Percentiles rank a stretch among this genome's conserved stretches.
Conservation (phyloP, 2,888 invertebrate genomes). For the Patella caerulea region DNA sequence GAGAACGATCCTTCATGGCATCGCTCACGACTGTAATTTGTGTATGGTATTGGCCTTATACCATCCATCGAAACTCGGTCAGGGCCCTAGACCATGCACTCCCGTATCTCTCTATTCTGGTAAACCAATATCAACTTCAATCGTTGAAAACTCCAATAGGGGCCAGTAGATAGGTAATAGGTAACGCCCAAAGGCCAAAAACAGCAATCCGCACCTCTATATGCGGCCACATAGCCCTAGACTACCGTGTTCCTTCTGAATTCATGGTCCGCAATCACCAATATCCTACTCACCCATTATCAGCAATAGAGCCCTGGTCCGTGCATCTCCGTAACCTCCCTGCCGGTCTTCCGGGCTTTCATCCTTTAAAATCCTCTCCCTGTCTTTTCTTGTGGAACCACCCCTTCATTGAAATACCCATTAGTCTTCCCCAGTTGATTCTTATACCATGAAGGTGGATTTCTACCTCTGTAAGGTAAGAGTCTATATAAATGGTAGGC, state of each 20-base stretch:
- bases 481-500: conserved; percentile 31
- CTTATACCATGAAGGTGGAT: conserved; percentile 26
- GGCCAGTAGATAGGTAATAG: not conserved
- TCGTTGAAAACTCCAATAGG: not conserved
- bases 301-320: not conserved
- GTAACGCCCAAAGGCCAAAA: not conserved
- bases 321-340: no score
- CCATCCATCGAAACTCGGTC: not conserved
- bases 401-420: no score
- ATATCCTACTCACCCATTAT: not conserved
- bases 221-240: not conserved
- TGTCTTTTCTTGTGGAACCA: no score
- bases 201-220: not conserved
- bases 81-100: not conserved
- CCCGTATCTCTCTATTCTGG: not conserved
- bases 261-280: not conserved
- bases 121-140: not conserved
- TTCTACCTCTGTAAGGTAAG: conserved; percentile 28
- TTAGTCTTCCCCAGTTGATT: not conserved
- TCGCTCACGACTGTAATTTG: no score
- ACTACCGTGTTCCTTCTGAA: not conserved
- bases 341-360: not conserved
- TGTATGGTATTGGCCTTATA: no score
- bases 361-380: no score
- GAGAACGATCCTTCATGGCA: no score